These are phyloP conservation scores for Eospalax fontanierii DNA, from an alignment of 2,797 vertebrate genomes.

Conservation along the genomic window DNA sequence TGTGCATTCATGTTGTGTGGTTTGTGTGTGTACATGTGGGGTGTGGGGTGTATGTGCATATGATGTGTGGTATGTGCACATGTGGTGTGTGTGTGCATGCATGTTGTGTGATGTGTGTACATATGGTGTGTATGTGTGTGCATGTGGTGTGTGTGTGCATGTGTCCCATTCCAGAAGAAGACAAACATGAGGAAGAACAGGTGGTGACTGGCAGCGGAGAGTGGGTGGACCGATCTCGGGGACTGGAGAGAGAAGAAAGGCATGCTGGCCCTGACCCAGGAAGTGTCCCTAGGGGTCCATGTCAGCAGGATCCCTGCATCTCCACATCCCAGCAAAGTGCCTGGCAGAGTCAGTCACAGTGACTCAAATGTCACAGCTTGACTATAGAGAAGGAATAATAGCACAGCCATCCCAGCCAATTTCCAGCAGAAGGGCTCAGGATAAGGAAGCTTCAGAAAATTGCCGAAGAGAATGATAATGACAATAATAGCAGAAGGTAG, in stretches of 20 bases:
- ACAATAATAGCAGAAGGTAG: conserved; percentile 81
- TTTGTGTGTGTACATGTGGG: too few species aligned
- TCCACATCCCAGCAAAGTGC: conserved; percentile 66
- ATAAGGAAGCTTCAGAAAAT: conserved; percentile 81
- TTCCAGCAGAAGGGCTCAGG: conserved; percentile 80
- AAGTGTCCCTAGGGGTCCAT: conserved; percentile 68
- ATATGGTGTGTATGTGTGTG: too few species aligned
- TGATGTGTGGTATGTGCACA: too few species aligned
- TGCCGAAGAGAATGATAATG: conserved; percentile 78
- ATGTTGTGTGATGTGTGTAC: too few species aligned
- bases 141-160: neutral
- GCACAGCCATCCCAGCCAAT: conserved; percentile 72
- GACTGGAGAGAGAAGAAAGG: conserved; percentile 65
- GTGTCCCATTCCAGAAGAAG: conserved; percentile 31
- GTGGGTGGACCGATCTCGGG: conserved; percentile 64
- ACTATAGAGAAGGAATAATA: conserved; percentile 80
- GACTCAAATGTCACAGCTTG: conserved; percentile 83
- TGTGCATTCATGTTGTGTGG: too few species aligned
- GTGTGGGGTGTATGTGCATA: too few species aligned
- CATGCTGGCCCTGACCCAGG: conserved; percentile 63
- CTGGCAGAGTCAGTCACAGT: conserved; percentile 82
- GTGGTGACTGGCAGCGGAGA: conserved; percentile 68
- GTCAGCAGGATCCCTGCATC: conserved; percentile 71
- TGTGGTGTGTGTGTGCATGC: too few species aligned
- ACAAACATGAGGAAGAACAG: conserved; percentile 52